A percentile compares a stretch with the other conserved stretches of the same genome.
Conservation (phyloP, 2,797 vertebrate genomes). For the Siniperca obscura region DNA sequence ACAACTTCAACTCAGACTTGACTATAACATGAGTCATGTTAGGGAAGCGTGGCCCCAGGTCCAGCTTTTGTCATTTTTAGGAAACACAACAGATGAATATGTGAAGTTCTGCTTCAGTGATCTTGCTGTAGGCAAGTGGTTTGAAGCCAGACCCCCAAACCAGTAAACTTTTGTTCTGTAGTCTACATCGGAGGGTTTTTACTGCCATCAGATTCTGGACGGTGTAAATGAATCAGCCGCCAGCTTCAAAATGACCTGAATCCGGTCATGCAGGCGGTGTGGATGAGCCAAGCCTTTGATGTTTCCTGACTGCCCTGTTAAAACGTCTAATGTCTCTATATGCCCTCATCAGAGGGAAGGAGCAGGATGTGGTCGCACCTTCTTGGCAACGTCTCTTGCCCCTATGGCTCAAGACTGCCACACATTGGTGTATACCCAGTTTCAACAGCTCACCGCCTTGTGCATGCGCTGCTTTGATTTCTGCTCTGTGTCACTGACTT, state of each 20-base stretch:
- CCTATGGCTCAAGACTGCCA: slow-evolving; percentile 53
- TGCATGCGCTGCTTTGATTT: slow-evolving; percentile 67
- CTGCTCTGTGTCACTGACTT: slow-evolving; percentile 61
- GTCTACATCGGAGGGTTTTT: slow-evolving; percentile 34
- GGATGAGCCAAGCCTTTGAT: slow-evolving; percentile 66
- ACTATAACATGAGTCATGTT: slow-evolving; percentile 32
- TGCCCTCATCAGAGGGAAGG: slow-evolving; percentile 54
- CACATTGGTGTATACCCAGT: slow-evolving; percentile 49
- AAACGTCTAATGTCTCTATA: slow-evolving; percentile 57
- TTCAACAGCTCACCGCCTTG: slow-evolving; percentile 68
- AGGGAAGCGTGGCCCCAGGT: neutral
- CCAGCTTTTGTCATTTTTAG: slow-evolving; percentile 23
- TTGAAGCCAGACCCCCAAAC: slow-evolving; percentile 30
- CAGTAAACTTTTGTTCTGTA: slow-evolving; percentile 44
- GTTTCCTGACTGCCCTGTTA: slow-evolving; percentile 42
- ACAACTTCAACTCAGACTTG: slow-evolving; percentile 8
- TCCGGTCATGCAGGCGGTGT: slow-evolving; percentile 36
- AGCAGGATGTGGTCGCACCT: slow-evolving; percentile 78
- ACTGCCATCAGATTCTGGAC: slow-evolving; percentile 49
- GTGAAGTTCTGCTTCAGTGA: slow-evolving; percentile 16
- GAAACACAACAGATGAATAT: slow-evolving; percentile 19
- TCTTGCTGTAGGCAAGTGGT: slow-evolving; percentile 9
- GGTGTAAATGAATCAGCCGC: slow-evolving; percentile 44
- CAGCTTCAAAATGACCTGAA: slow-evolving; percentile 60
- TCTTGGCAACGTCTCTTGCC: slow-evolving; percentile 64